Evolutionary conservation across 2,888 invertebrate genomes (phyloP).

Genomic region (Agapostemon virescens): DNA sequence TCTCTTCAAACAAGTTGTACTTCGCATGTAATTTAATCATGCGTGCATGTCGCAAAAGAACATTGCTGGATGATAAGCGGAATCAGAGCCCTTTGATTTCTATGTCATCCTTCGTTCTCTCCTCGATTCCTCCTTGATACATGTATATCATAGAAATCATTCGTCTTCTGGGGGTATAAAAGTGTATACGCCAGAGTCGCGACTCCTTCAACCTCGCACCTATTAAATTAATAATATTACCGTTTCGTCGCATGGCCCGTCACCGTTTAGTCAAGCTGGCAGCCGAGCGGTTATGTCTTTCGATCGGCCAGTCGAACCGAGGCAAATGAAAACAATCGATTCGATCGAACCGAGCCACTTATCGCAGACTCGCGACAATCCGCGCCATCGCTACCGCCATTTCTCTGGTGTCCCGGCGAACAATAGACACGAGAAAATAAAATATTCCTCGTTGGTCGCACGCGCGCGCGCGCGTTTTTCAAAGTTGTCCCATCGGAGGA

Average conservation of each 20-base stretch:
- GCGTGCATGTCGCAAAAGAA: neutral
- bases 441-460: constrained; percentile 1
- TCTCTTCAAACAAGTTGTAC: constrained; percentile 6
- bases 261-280: constrained; percentile 31
- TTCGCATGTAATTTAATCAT: neutral
- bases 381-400: constrained; percentile 1
- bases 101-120: neutral
- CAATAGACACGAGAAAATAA: neutral
- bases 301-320: constrained; percentile 23
- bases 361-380: constrained; percentile 6
- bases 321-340: too few species aligned
- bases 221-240: constrained; percentile 34
- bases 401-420: neutral
- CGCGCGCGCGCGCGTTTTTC: neutral
- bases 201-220: constrained; percentile 22
- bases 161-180: constrained; percentile 26
- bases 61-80: constrained; percentile 28
- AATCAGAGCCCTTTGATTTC: constrained; percentile 20
- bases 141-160: neutral
- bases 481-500: neutral
- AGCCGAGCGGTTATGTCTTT: neutral
- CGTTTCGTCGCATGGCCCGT: constrained; percentile 13
- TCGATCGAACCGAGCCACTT: constrained; percentile 26
- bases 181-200: constrained; percentile 7
- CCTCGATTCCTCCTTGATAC: neutral